Percentiles rank a stretch among this genome's conserved stretches.
These are phyloP conservation scores for Pomacea maculata DNA, from an alignment of 1,140 invertebrate genomes.

Conservation along the genomic window DNA sequence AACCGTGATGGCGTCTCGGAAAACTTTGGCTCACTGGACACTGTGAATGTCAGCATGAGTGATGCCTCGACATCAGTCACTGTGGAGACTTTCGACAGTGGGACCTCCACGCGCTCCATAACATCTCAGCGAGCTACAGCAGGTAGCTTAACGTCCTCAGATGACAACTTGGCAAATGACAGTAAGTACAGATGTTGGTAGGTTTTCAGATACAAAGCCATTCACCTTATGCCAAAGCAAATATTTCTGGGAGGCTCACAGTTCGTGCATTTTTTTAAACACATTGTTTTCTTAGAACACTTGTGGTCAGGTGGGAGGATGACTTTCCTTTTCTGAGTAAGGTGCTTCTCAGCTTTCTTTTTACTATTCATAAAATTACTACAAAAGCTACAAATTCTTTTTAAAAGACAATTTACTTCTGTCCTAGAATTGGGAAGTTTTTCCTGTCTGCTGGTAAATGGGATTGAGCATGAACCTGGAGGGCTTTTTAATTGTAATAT, in stretches of 20 bases:
- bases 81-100: constrained; percentile 58
- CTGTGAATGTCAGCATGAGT: constrained; percentile 61
- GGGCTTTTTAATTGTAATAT: not conserved
- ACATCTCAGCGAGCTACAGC: constrained; percentile 55
- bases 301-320: too few relatives aligned
- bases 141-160: constrained; percentile 58
- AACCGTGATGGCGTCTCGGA: constrained; percentile 57
- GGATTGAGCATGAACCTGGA: not conserved
- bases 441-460: not conserved
- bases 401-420: too few relatives aligned
- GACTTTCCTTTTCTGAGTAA: not conserved
- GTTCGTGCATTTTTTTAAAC: not conserved
- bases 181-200: constrained; percentile 38
- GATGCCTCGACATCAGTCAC: constrained; percentile 59
- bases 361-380: too few relatives aligned
- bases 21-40: constrained; percentile 61
- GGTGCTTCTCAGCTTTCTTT: too few relatives aligned
- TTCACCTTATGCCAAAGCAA: not conserved
- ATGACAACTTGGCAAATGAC: constrained; percentile 56
- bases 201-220: not conserved
- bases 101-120: constrained; percentile 54
- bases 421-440: too few relatives aligned
- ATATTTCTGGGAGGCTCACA: not conserved
- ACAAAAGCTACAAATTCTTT: too few relatives aligned
- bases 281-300: not conserved